Percentiles rank a stretch among this genome's conserved stretches.
phyloP scores from a whole-genome alignment of 1,140 invertebrate genomes.

The Penaeus japonicus region DNA sequence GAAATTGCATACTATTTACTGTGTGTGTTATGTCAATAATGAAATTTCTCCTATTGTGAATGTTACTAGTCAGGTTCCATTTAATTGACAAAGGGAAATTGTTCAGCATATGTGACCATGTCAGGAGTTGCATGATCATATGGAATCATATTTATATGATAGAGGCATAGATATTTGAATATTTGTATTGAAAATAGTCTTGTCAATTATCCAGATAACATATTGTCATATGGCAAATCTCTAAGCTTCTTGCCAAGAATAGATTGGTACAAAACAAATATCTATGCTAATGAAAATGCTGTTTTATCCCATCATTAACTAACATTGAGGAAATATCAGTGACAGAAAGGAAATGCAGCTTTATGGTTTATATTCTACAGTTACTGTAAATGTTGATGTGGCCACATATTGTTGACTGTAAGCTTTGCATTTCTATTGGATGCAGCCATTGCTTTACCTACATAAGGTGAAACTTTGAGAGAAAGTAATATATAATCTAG shows the following conservation, averaged over 20 bases:
- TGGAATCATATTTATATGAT: not conserved
- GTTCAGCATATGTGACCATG: slow-evolving; percentile 8
- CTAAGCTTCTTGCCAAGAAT: too few relatives aligned
- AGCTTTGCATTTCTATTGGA: slow-evolving; percentile 46
- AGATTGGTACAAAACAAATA: too few relatives aligned
- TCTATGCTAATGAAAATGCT: too few relatives aligned
- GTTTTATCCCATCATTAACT: too few relatives aligned
- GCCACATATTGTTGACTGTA: slow-evolving; percentile 25
- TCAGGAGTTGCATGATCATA: slow-evolving; percentile 18
- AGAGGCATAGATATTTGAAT: not conserved
- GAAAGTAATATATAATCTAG: slow-evolving; percentile 2
- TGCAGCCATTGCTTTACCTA: slow-evolving; percentile 9
- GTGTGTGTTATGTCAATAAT: slow-evolving; percentile 36
- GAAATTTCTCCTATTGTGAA: slow-evolving; percentile 41
- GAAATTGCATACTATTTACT: slow-evolving; percentile 13
- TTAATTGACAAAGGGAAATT: slow-evolving; percentile 24
- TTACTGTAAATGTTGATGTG: slow-evolving; percentile 24
- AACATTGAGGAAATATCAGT: too few relatives aligned
- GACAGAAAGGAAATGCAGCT: not conserved
- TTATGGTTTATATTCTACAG: not conserved
- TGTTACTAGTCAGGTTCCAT: slow-evolving; percentile 36
- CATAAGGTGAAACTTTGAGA: not conserved
- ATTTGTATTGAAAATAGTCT: not conserved
- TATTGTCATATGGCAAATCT: too few relatives aligned
- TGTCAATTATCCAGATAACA: too few relatives aligned